phyloP scores from a whole-genome alignment of 2,113 vertebrate species.

The Hemiprocne comata region DNA sequence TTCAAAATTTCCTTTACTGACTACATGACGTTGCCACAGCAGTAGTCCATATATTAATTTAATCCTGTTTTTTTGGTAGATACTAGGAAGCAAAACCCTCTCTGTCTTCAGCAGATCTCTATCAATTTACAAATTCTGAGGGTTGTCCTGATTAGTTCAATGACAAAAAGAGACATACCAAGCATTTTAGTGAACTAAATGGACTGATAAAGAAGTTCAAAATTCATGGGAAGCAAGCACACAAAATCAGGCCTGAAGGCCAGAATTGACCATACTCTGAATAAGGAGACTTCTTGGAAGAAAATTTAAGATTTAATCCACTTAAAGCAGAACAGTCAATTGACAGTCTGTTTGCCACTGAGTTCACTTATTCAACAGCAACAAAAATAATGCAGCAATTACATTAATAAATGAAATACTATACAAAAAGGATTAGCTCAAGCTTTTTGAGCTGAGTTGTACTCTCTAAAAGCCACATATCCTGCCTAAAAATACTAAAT shows the following conservation, averaged over 20 bases:
- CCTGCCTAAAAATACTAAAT: neutral
- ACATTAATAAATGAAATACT: slow-evolving; percentile 4
- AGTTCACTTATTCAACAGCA: neutral
- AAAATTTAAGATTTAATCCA: slow-evolving; percentile 14
- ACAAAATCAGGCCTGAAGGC: neutral
- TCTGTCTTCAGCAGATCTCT: neutral
- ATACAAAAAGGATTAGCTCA: slow-evolving; percentile 1
- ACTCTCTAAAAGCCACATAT: neutral
- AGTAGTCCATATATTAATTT: neutral
- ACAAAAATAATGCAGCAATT: slow-evolving; percentile 7
- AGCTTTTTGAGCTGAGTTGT: neutral
- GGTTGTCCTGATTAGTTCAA: neutral
- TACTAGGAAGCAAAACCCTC: neutral
- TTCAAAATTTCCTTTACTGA: neutral
- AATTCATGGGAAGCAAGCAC: neutral
- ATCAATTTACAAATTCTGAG: neutral
- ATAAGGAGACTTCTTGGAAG: neutral
- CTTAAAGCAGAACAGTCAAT: neutral
- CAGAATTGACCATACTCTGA: neutral
- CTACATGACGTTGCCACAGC: neutral
- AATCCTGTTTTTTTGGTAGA: neutral
- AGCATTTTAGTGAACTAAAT: neutral
- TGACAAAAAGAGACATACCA: neutral
- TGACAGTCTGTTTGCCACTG: neutral
- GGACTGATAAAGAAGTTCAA: neutral